Percentiles rank a stretch among this genome's conserved stretches.
Conservation (phyloP, 1,140 invertebrate species). For the Cardiocondyla obscurior region DNA sequence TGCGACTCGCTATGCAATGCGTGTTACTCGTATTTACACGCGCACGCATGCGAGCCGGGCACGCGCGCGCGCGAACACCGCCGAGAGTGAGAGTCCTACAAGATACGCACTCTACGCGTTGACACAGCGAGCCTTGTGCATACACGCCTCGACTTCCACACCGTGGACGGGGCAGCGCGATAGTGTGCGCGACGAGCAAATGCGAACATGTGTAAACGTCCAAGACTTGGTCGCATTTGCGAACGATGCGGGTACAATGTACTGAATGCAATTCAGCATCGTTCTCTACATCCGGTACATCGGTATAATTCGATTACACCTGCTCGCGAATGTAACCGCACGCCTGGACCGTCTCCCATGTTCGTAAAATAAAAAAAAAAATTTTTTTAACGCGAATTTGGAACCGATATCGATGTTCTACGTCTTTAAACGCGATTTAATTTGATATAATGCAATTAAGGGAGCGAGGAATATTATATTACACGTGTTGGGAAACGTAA, state of each 20-base stretch:
- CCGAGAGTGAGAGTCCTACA: conserved; percentile 61
- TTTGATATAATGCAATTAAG: not conserved
- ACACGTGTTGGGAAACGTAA: not conserved
- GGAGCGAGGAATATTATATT: not conserved
- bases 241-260: conserved; percentile 42
- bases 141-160: conserved; percentile 3
- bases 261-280: conserved; percentile 33
- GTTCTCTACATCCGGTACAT: conserved; percentile 53
- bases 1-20: conserved; percentile 35
- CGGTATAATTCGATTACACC: conserved; percentile 53
- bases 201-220: conserved; percentile 47
- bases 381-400: no score
- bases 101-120: conserved; percentile 44
- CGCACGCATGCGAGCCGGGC: not conserved
- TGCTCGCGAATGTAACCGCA: conserved; percentile 30
- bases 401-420: no score
- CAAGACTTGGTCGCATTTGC: conserved; percentile 24
- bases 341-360: not conserved
- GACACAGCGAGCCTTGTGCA: conserved; percentile 22
- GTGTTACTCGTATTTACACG: not conserved
- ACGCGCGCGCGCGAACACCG: conserved; percentile 13
- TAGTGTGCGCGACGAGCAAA: conserved; percentile 5
- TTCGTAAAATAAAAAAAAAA: not conserved
- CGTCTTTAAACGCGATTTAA: not conserved
- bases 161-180: not conserved